Conservation (phyloP, 2,113 vertebrate species). For the Centropus bengalensis region DNA sequence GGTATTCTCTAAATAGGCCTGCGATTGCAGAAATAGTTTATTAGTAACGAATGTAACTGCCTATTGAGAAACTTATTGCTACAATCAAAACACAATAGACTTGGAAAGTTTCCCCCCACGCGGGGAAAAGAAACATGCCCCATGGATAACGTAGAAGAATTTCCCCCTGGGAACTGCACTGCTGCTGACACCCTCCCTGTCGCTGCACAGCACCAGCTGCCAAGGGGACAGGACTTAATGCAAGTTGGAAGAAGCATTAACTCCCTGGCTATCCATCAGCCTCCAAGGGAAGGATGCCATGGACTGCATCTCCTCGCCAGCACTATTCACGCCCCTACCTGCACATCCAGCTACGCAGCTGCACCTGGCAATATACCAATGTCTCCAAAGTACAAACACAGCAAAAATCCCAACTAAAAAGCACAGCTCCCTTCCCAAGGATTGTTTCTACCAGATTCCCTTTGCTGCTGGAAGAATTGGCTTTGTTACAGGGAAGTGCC, state of each 20-base stretch:
- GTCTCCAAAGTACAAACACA: not conserved
- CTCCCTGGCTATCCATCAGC: not conserved
- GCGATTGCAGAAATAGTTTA: not conserved
- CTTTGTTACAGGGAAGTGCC: not conserved
- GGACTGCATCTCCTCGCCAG: not conserved
- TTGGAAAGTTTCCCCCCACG: not conserved
- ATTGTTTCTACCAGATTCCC: not conserved
- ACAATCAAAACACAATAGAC: not conserved
- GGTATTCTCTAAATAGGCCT: not conserved
- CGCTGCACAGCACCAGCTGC: constrained; percentile 55
- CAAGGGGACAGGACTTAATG: constrained; percentile 29
- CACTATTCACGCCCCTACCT: not conserved
- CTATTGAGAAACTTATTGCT: not conserved
- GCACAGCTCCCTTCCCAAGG: not conserved
- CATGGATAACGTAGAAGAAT: not conserved
- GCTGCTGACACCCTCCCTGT: not conserved
- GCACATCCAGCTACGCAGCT: not conserved
- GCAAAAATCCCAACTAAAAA: not conserved
- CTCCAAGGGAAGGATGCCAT: not conserved
- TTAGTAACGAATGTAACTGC: not conserved
- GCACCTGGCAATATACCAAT: not conserved
- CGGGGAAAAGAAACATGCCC: not conserved
- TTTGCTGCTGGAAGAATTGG: not conserved
- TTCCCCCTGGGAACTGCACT: not conserved
- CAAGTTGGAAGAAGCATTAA: constrained; percentile 37